Base-by-base conservation (phyloP, 2,888 invertebrate genomes). In the Pollenia labialis region DNA sequence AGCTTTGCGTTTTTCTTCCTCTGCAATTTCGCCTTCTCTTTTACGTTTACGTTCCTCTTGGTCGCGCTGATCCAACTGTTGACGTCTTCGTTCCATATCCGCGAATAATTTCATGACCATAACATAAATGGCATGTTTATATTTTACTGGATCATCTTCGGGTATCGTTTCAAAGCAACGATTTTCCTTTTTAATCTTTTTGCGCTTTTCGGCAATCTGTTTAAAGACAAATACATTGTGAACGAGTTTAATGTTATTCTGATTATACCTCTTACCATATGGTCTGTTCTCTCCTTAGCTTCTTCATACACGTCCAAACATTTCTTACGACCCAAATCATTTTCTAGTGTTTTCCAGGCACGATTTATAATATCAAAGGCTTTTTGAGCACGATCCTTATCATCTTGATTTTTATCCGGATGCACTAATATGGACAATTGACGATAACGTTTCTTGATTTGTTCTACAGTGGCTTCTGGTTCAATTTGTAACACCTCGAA, bases 391-490 rank as follows among this genome's bases (percentile, higher is more conserved):
- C 98, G 95, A 82, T 99, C 99, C 44, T 96, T 94, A 93, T 99
- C 98, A 94, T 99, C 98, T 94, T 97, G 95, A 94, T 99, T 99
- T 94, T 99, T 99, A 93, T 99, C 99, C 32, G 99, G 99, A 96
- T 99, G 99, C 50, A 99, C 99, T 91, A 99, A 95, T 93, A 99
- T 98, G 18, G 99, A 99, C 91, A 99, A 95, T 94, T 97, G 95
- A 92, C 98, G 95, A 94, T 99, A 99, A 94, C 98, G 98, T 93
- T 98, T 99, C 94, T 99, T 99, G 76, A 99, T 97, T 92, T 98
- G 98, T 90, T 99, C 98, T 79, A 99, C 93, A 23, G 97, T 94
- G 12, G 96, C 95, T 88, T 98, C 98, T 14, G 98, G 98, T 90
- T 99, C 99, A 72, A 98, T 95, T 94, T 98, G 97, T 79, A 98